Conservation (phyloP, 2,888 invertebrate species). For the Himalopsyche japonica region DNA sequence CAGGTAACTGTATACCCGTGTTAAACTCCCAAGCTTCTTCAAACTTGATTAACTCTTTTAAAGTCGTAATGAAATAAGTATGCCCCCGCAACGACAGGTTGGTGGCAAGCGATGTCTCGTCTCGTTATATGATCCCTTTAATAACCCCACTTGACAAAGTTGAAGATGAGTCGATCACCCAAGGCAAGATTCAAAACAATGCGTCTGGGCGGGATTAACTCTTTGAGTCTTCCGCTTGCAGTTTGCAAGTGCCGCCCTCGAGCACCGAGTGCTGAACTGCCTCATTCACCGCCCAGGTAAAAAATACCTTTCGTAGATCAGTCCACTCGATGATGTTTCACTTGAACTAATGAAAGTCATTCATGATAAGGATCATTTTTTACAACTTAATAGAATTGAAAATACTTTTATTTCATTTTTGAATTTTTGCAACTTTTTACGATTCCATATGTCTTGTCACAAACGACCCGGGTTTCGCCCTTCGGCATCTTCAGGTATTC, state of each 20-base stretch:
- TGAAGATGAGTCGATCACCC: background rate
- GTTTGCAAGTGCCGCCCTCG: background rate
- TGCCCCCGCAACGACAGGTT: background rate
- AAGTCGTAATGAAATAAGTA: background rate
- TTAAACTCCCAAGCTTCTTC: background rate
- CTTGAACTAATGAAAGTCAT: too few species aligned
- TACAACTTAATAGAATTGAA: too few species aligned
- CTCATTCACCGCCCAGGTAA: background rate
- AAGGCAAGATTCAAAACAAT: background rate
- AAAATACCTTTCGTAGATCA: background rate
- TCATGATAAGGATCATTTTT: too few species aligned
- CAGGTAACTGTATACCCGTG: too few species aligned
- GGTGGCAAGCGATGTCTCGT: background rate
- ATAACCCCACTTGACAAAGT: background rate
- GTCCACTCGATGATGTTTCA: background rate
- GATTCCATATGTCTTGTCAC: too few species aligned
- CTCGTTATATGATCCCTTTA: background rate
- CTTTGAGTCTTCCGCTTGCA: background rate
- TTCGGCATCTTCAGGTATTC: too few species aligned
- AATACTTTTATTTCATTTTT: too few species aligned
- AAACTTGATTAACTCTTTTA: background rate
- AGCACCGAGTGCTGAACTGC: background rate
- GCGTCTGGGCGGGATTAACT: background rate
- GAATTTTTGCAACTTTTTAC: too few species aligned
- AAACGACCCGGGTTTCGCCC: too few species aligned